phyloP scores from a whole-genome alignment of 2,888 invertebrate genomes.

The Mesochorus sp. region DNA sequence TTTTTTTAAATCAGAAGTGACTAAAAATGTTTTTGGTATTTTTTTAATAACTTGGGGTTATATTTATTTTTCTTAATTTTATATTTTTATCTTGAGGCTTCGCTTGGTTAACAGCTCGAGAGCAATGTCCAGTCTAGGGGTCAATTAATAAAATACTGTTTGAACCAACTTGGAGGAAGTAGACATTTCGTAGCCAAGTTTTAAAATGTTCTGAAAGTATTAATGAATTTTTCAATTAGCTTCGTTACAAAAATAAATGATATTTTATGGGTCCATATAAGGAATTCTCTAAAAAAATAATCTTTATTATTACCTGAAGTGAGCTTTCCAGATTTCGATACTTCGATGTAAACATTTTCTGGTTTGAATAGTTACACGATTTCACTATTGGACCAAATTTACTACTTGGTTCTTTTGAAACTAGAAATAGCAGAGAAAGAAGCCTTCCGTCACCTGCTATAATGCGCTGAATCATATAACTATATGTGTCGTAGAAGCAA shows the following conservation, averaged over 20 bases:
- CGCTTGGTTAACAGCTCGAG: background rate
- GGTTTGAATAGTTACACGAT: background rate
- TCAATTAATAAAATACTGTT: too few relatives aligned
- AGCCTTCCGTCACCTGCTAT: conserved; percentile 47
- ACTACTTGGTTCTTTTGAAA: conserved; percentile 31
- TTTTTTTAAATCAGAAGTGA: too few relatives aligned
- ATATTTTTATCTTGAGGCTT: too few relatives aligned
- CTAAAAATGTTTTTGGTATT: too few relatives aligned
- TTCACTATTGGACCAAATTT: conserved; percentile 1
- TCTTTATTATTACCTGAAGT: conserved; percentile 10
- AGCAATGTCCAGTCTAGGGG: background rate
- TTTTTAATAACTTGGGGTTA: too few relatives aligned
- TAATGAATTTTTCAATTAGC: background rate
- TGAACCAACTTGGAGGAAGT: too few relatives aligned
- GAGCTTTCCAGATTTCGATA: background rate
- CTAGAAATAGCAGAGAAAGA: conserved; percentile 38
- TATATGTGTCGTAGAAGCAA: conserved; percentile 48
- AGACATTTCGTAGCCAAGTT: too few relatives aligned
- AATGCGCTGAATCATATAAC: conserved; percentile 45
- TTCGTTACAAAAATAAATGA: background rate
- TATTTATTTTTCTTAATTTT: too few relatives aligned
- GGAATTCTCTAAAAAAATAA: background rate
- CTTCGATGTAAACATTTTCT: conserved; percentile 3
- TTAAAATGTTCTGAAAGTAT: too few relatives aligned
- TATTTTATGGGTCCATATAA: too few relatives aligned